phyloP scores from a whole-genome alignment of 2,888 invertebrate genomes.

The Nomada fabriciana region DNA sequence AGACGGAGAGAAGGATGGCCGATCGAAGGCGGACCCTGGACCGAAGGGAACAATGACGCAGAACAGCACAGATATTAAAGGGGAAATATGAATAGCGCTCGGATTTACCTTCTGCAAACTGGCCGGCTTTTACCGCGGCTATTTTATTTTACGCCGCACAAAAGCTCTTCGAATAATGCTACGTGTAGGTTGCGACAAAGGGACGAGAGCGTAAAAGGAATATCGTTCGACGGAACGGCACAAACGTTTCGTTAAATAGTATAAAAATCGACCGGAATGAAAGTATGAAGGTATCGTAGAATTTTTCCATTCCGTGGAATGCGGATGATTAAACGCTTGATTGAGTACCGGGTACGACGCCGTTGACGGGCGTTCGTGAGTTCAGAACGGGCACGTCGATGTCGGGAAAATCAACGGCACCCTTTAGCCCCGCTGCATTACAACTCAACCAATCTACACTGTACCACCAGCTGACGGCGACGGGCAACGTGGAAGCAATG shows the following conservation, averaged over 20 bases:
- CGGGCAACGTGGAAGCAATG: constrained; percentile 76
- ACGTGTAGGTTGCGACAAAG: neutral
- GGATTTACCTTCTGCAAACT: constrained; percentile 24
- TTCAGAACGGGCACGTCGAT: constrained; percentile 8
- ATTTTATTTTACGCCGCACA: constrained; percentile 8
- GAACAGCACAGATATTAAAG: constrained; percentile 52
- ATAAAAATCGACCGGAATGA: neutral
- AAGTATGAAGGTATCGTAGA: neutral
- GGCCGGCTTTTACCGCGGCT: neutral
- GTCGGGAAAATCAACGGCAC: neutral
- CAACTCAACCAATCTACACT: constrained; percentile 68
- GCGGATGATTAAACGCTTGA: neutral
- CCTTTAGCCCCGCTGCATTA: constrained; percentile 27
- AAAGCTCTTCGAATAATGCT: constrained; percentile 23
- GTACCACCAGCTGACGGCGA: constrained; percentile 75
- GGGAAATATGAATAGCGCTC: constrained; percentile 47
- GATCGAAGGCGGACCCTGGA: constrained; percentile 36
- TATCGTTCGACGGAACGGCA: neutral
- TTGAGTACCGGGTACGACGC: neutral
- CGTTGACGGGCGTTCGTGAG: neutral
- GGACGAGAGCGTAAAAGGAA: neutral
- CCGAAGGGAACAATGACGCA: constrained; percentile 49
- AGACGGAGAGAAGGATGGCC: constrained; percentile 55
- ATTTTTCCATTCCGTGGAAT: no score
- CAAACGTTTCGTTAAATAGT: neutral